A percentile compares a stretch with the other conserved stretches of the same genome.
phyloP scores from a whole-genome alignment of 2,888 invertebrate genomes.

The Latheticus oryzae region DNA sequence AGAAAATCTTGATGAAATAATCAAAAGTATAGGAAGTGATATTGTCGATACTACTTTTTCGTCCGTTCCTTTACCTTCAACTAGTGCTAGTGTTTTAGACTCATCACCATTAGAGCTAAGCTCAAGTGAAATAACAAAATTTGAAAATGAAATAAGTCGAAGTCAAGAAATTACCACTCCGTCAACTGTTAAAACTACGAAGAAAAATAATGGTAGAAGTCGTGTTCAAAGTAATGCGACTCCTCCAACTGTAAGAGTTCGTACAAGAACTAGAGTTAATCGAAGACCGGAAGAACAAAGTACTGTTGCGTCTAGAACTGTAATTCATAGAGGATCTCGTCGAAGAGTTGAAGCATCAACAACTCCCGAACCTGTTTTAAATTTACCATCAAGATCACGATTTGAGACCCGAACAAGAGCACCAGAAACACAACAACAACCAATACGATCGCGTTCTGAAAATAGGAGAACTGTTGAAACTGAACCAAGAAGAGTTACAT shows the following conservation, averaged over 20 bases:
- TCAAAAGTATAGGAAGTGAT: slow-evolving; percentile 38
- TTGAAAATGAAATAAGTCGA: slow-evolving; percentile 39
- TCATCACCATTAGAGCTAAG: slow-evolving; percentile 35
- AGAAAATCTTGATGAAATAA: slow-evolving; percentile 38
- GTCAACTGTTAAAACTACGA: slow-evolving; percentile 20
- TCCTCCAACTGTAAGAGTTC: slow-evolving; percentile 18
- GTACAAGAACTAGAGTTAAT: slow-evolving; percentile 24
- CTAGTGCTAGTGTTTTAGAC: slow-evolving; percentile 14
- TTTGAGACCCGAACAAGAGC: slow-evolving; percentile 13
- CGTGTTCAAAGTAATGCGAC: slow-evolving; percentile 21
- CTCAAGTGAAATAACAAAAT: slow-evolving; percentile 40
- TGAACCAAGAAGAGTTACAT: no score
- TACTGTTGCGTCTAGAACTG: slow-evolving; percentile 24
- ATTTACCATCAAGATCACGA: no score
- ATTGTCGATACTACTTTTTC: slow-evolving; percentile 16
- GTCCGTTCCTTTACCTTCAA: slow-evolving; percentile 5
- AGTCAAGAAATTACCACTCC: slow-evolving; percentile 23
- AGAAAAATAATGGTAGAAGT: slow-evolving; percentile 37
- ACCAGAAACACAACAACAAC: slow-evolving; percentile 18
- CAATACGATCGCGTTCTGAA: no score
- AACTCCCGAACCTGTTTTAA: no score
- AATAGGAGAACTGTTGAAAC: no score
- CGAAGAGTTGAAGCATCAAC: slow-evolving; percentile 26
- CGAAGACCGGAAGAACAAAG: slow-evolving; percentile 16
- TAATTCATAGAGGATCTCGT: slow-evolving; percentile 29